Evolutionary conservation across 2,113 vertebrate genomes (phyloP), one percentile per base, ranked within the genome.

Genomic region (Ceyx cyanopectus): DNA sequence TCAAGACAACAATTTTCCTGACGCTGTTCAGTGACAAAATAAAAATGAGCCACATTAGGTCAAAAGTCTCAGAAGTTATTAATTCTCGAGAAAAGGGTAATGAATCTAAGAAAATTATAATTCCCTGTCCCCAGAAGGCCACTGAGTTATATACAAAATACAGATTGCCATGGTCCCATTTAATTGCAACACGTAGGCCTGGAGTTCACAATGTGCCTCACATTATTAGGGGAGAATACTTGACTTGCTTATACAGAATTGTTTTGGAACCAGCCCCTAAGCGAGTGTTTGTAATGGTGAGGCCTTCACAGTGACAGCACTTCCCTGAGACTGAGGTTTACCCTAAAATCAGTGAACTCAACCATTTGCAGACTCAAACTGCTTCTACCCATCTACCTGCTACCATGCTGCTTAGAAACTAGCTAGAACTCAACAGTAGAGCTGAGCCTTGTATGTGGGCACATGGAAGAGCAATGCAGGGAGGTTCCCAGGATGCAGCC

Each of bases 81-180:
- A 70, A 70, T 66, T 87, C 85, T 81, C 20, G 48, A 87, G 51
- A 23, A 94, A 93, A 41, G 54, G 69, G 81, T 81, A 94, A 89
- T 66, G 34, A 78, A 78, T 61, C 24, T 41, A 89, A 91, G 78
- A 58, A 74, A 91, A 81, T 23, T 37, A 81, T 61, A 18, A 58
- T 63, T 53, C 22, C 26, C 66, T 67, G 29, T 46, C 79, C 91
- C 61, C 85, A 74, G 61, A 58, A 76, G 91, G 85, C 62, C 65
- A 27, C 30, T 6, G 51, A 81, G 41, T 37, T 72, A 45, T 45
- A 10, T 7, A 48, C 22, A 58, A 66, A 20, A 30, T 30, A 68
- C 14, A 65, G 24, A 32, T n/a, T 68, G 51, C 69, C 57, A 43
- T 12, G 0, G 84, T 74, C 61, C 30, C 66, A 12, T 68, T 76